These are phyloP conservation scores for Oligia fasciuncula DNA, from an alignment of 2,888 invertebrate genomes.

Conservation along the genomic window DNA sequence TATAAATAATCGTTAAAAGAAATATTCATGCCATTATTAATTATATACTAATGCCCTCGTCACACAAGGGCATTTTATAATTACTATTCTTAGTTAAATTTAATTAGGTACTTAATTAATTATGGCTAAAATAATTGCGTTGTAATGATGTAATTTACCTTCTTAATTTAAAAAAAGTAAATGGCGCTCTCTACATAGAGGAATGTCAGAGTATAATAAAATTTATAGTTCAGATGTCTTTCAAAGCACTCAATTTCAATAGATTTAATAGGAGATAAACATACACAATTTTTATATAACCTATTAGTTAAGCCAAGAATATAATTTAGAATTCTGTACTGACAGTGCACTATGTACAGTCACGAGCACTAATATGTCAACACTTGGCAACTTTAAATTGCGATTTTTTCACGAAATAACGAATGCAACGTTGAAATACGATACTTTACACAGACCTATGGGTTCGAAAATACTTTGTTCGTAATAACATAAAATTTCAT, in stretches of 20 bases:
- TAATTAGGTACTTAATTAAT: conserved; percentile 1
- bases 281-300: neutral
- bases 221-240: neutral
- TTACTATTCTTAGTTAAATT: conserved; percentile 2
- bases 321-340: neutral
- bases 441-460: no score
- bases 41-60: conserved; percentile 3
- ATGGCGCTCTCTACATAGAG: neutral
- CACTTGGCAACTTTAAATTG: no score
- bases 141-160: neutral
- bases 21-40: conserved; percentile 17
- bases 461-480: no score
- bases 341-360: neutral
- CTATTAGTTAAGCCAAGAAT: neutral
- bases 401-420: no score
- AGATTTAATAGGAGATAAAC: neutral
- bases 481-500: no score
- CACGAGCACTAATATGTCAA: no score
- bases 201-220: neutral
- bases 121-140: neutral
- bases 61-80: conserved; percentile 1
- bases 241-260: neutral
- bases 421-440: no score
- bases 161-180: neutral
- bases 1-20: neutral